Percentiles rank a stretch among this genome's conserved stretches.
Evolutionary conservation across 2,797 vertebrate species (phyloP).

Genomic region (Pseudopleuronectes americanus): DNA sequence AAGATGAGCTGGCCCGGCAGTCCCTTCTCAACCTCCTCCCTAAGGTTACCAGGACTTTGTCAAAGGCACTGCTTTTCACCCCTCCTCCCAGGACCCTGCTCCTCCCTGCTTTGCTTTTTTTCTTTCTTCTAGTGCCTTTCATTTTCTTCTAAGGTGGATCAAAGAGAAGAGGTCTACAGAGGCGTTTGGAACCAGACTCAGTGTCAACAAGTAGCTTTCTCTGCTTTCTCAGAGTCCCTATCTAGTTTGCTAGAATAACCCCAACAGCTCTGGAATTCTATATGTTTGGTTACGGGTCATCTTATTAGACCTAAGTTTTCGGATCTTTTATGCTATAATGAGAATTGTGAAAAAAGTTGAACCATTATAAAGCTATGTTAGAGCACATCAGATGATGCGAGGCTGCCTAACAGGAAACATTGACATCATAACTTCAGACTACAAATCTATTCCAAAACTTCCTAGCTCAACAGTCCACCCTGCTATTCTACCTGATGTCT

Average conservation of each 20-base stretch:
- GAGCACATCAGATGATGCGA: too few species aligned
- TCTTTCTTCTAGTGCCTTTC: slow-evolving; percentile 37
- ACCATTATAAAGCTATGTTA: neutral
- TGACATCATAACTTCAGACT: neutral
- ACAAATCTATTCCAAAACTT: neutral
- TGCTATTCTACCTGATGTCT: slow-evolving; percentile 23
- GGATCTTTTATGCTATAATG: neutral
- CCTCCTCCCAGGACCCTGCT: slow-evolving; percentile 17
- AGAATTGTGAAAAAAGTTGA: too few species aligned
- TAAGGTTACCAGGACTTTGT: slow-evolving; percentile 19
- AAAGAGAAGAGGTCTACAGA: slow-evolving; percentile 61
- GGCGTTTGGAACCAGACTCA: slow-evolving; percentile 59
- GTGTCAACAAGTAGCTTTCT: slow-evolving; percentile 63
- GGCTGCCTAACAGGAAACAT: too few species aligned
- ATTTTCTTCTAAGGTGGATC: slow-evolving; percentile 69
- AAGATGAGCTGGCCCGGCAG: slow-evolving; percentile 2
- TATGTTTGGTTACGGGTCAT: too few species aligned
- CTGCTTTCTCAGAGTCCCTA: slow-evolving; percentile 10
- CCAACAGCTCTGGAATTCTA: neutral
- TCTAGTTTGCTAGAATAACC: too few species aligned
- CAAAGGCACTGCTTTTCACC: slow-evolving; percentile 25
- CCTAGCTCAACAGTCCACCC: slow-evolving; percentile 1
- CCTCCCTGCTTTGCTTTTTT: slow-evolving; percentile 24
- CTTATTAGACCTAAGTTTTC: neutral
- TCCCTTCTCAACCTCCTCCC: neutral